Evolutionary conservation across 2,797 vertebrate species (phyloP), one percentile per base, ranked within the genome.

Genomic region (Neosalanx taihuensis): DNA sequence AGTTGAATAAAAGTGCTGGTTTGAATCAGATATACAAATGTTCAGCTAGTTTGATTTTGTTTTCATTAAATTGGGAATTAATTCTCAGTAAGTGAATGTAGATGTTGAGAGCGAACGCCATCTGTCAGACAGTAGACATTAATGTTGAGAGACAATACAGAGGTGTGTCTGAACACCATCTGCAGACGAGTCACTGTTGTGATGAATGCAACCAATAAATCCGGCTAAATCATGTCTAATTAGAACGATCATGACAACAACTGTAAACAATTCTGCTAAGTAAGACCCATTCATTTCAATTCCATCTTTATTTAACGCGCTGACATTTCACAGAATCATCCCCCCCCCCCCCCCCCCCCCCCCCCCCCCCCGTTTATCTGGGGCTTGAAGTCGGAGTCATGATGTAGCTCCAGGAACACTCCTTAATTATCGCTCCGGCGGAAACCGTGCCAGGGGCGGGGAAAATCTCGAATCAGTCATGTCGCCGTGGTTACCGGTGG

Each of bases 391-490:
- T 2, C 3, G 5, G 67, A 29, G 67, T 62, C 63, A 71, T 70
- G 71, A 63, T 23, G 69, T 41, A 73, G 80, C 18, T 56, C 72
- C 76, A 69, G 62, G 30, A 13, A 23, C 64, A 66, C 78, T 80
- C 76, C 80, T 84, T 75, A 79, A 84, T 80, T 83, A 81, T 80
- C 82, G 80, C 81, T 82, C 64, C 67, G 62, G 33, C 67, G 68
- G 81, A 82, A 84, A 81, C 67, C 62, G 78, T 81, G 81, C 82
- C 76, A 72, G 13, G 1, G 72, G 74, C 76, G 74, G 29, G 64
- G 76, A 46, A 80, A 84, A 83, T 76, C 63, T 77, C 60, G 64
- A 68, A 85, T 84, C 81, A 77, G 75, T 87, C 84, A 83, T 79
- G 63, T 69, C 6, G 56, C 71, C 71, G 64, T 84, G 80, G 73